Conservation (phyloP, 2,888 invertebrate genomes). For the Acanthopleura granulata region DNA sequence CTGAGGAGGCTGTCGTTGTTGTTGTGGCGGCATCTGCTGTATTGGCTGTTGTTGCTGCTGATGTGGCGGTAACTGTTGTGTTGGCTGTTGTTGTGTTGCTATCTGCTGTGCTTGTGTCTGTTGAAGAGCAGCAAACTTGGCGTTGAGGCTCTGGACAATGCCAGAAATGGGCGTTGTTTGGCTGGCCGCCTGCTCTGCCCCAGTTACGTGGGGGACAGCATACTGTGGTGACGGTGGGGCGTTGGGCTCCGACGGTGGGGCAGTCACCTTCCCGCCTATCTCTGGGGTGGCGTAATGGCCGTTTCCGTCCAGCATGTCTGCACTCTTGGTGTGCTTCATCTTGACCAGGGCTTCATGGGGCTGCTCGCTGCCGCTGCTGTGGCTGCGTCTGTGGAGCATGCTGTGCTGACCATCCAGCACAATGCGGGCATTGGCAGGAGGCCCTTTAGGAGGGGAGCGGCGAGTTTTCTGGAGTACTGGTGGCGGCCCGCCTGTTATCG, state of each 20-base stretch:
- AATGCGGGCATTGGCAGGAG: constrained; percentile 19
- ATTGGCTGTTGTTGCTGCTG: constrained; percentile 6
- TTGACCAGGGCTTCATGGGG: neutral
- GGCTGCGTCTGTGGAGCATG: constrained; percentile 35
- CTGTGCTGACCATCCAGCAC: constrained; percentile 11
- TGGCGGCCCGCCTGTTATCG: constrained; percentile 51
- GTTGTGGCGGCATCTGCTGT: neutral
- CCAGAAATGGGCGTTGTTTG: constrained; percentile 26
- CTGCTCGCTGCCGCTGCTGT: constrained; percentile 22
- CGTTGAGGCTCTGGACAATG: constrained; percentile 47
- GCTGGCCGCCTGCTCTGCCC: neutral
- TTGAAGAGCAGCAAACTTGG: constrained; percentile 47
- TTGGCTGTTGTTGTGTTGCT: constrained; percentile 13
- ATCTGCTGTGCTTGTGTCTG: constrained; percentile 39
- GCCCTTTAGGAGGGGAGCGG: constrained; percentile 42
- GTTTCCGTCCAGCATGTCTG: constrained; percentile 14
- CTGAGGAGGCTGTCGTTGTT: constrained; percentile 5
- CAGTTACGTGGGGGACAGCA: constrained; percentile 21
- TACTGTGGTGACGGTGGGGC: constrained; percentile 24
- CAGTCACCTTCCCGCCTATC: neutral
- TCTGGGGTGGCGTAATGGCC: neutral
- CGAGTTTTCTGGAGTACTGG: constrained; percentile 42
- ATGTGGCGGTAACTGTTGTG: neutral
- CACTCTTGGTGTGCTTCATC: constrained; percentile 12
- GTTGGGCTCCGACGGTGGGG: constrained; percentile 22